phyloP scores from a whole-genome alignment of 2,113 vertebrate species.

The Tachycineta bicolor region DNA sequence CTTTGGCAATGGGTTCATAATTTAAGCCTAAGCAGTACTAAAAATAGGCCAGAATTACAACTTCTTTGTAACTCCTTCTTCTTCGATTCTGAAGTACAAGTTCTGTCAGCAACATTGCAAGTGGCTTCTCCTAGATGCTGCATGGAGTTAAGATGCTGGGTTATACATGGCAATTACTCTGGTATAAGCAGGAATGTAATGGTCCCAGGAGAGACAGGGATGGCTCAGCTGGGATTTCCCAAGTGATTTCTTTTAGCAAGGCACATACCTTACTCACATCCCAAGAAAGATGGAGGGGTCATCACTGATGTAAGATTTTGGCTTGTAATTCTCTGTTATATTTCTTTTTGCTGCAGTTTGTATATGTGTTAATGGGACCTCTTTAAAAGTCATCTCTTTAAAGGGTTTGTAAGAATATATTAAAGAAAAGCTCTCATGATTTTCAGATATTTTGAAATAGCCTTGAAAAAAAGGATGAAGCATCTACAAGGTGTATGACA shows the following conservation, averaged over 20 bases:
- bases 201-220: neutral
- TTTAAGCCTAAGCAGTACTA: neutral
- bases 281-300: neutral
- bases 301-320: neutral
- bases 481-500: neutral
- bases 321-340: neutral
- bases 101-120: neutral
- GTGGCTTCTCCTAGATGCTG: neutral
- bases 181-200: neutral
- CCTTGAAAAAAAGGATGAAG: accelerated
- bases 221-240: neutral
- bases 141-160: neutral
- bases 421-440: neutral
- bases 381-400: neutral
- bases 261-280: neutral
- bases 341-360: neutral
- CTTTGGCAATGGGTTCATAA: neutral
- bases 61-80: neutral
- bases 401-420: neutral
- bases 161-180: neutral
- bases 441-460: neutral
- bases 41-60: neutral
- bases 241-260: neutral
- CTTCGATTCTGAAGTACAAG: neutral
- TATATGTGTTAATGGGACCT: neutral